Evolutionary conservation across 2,888 invertebrate genomes (phyloP).

Genomic region (Pollenia griseotomentosa): DNA sequence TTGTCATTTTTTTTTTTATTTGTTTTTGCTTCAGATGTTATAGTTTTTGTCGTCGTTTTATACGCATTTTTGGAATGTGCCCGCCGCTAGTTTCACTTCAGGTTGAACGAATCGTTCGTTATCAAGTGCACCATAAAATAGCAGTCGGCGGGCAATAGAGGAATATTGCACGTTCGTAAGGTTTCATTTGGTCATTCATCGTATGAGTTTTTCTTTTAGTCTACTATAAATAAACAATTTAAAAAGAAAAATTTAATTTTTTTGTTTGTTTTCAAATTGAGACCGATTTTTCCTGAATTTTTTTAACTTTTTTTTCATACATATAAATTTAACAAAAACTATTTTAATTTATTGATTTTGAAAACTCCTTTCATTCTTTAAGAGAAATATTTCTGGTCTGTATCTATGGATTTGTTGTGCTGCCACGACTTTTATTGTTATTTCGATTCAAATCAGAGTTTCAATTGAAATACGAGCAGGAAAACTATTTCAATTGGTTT

Average conservation of each 20-base stretch:
- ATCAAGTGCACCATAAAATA: slow-evolving; percentile 67
- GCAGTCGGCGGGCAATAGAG: slow-evolving; percentile 40
- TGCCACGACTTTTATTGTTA: slow-evolving; percentile 28
- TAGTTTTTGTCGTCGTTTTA: slow-evolving; percentile 4
- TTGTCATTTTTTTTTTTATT: slow-evolving; percentile 57
- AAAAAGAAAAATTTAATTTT: slow-evolving; percentile 16
- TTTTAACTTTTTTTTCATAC: slow-evolving; percentile 3
- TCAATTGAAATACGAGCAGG: slow-evolving; percentile 23
- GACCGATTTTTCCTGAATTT: slow-evolving; percentile 43
- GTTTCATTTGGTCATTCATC: slow-evolving; percentile 44
- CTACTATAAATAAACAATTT: slow-evolving; percentile 28
- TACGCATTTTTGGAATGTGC: slow-evolving; percentile 61
- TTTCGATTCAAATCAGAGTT: slow-evolving; percentile 33
- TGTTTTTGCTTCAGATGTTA: not conserved
- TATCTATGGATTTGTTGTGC: slow-evolving; percentile 24
- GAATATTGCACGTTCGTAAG: slow-evolving; percentile 28
- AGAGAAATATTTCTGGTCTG: slow-evolving; percentile 8
- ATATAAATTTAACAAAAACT: not conserved
- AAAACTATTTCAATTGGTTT: slow-evolving; percentile 43
- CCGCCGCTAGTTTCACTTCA: slow-evolving; percentile 33
- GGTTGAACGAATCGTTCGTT: slow-evolving; percentile 46
- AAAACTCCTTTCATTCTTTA: slow-evolving; percentile 59
- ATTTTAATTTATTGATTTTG: not conserved
- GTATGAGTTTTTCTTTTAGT: slow-evolving; percentile 31
- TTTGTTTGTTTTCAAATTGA: slow-evolving; percentile 1